Evolutionary conservation across 2,113 vertebrate species (phyloP), one percentile per base, ranked within the genome.

Genomic region (Solea solea): DNA sequence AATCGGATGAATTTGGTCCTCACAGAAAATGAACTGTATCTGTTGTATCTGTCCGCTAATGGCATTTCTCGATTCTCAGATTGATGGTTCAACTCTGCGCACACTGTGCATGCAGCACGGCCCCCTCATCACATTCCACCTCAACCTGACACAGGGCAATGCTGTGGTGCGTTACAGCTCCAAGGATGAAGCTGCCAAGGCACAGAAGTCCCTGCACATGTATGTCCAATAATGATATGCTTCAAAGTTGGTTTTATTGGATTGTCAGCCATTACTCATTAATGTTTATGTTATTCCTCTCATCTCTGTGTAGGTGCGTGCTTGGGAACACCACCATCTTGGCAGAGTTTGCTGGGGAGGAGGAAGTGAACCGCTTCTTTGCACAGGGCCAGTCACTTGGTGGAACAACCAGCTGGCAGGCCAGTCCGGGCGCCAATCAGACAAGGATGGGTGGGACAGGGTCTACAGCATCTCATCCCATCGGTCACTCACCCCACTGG

Each of bases 181-280:
- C 89, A 96, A 96, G 94, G 96, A 98, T 58, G 97, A 98, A 83
- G 97, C 96, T 53, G 95, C 96, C 88, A 98, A 98, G 90, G 97
- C 97, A 84, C 97, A 98, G 86, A 98, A 98, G 91, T 98, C 97
- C 92, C 94, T 98, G 91, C 97, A 98, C 93, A 98, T 98, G 97
- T 98, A 92, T 0, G 95, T 80, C 12, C 28, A 16, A 12, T 21
- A 10, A 15, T 49, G 9, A 11, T 12, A 14, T 42, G 3, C 13
- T 60, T 68, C 4, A 60, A 11, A 27, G 4, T 21, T 25, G 2
- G 16, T 2, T 55, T 16, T 55, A 41, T 44, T 52, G 9, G 3
- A 2, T 8, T 14, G 57, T 46, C 3, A 41, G 9, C 12, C 2
- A 3, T 40, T 28, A 25, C 39, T 80, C 8, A 41, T 48, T 2